A percentile compares a stretch with the other conserved stretches of the same genome.
Conservation (phyloP, 2,888 invertebrate species). For the Hypolimnas misippus region DNA sequence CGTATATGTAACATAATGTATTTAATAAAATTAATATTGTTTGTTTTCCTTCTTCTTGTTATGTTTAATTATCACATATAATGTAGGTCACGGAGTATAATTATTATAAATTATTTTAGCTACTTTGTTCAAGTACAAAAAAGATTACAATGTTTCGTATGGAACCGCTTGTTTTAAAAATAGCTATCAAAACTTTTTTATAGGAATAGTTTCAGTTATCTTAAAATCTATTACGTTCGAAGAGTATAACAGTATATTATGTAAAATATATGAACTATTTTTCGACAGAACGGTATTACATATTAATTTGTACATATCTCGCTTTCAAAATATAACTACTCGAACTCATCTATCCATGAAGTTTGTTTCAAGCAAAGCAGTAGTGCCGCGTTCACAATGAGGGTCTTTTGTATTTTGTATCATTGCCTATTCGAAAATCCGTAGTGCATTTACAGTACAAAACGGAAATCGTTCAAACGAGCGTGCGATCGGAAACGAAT, state of each 20-base stretch:
- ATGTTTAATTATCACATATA: too few relatives aligned
- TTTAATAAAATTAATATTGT: too few relatives aligned
- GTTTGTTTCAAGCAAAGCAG: neutral
- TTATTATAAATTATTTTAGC: too few relatives aligned
- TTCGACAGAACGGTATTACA: neutral
- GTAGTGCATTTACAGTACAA: conserved; percentile 17
- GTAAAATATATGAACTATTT: neutral
- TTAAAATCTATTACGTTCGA: neutral
- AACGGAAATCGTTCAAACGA: conserved; percentile 22
- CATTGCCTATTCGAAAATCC: conserved; percentile 11
- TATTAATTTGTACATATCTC: neutral
- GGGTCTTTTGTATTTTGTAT: neutral
- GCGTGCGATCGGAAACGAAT: conserved; percentile 22
- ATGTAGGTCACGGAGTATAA: too few relatives aligned
- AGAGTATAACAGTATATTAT: conserved; percentile 1
- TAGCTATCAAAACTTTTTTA: too few relatives aligned
- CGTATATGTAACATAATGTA: too few relatives aligned
- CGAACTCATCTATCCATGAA: neutral
- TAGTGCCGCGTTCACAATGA: neutral
- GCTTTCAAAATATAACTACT: neutral
- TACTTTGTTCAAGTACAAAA: too few relatives aligned
- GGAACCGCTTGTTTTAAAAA: too few relatives aligned
- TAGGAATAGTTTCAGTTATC: neutral
- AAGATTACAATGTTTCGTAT: too few relatives aligned
- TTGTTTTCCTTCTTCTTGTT: too few relatives aligned